Percentiles rank a stretch among this genome's conserved stretches.
Evolutionary conservation across 2,113 vertebrate genomes (phyloP).

Genomic region (Fukomys damarensis): DNA sequence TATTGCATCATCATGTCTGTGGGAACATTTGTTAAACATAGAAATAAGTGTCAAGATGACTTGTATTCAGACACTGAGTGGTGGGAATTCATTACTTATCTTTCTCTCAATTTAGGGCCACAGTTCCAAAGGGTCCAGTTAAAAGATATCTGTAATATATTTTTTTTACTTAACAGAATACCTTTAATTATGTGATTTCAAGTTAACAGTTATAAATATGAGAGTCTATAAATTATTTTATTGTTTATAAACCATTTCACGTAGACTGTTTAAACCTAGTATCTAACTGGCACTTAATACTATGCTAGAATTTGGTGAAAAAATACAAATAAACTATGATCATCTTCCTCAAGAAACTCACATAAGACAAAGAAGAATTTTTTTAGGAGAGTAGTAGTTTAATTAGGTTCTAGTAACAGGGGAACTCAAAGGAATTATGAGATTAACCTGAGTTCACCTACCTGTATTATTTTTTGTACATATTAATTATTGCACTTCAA

Average conservation of each 20-base stretch:
- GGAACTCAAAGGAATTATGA: neutral
- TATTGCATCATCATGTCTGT: slow-evolving; percentile 30
- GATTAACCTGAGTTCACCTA: neutral
- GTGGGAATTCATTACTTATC: slow-evolving; percentile 3
- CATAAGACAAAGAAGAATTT: neutral
- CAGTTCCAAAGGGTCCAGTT: neutral
- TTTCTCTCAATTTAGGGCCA: neutral
- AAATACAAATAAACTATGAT: neutral
- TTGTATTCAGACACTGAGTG: neutral
- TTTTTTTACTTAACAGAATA: neutral
- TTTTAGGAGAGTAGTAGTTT: too few relatives aligned
- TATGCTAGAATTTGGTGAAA: neutral
- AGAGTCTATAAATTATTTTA: neutral
- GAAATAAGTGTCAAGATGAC: slow-evolving; percentile 40
- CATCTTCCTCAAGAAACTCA: neutral
- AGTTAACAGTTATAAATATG: neutral
- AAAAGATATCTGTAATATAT: neutral
- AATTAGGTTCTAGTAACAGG: neutral
- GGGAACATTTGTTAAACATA: slow-evolving; percentile 51
- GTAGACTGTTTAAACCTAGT: neutral
- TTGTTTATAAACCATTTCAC: neutral
- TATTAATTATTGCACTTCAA: slow-evolving; percentile 11
- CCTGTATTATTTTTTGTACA: neutral
- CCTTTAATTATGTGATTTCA: neutral
- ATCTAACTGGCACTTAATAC: neutral